A percentile compares a stretch with the other conserved stretches of the same genome.
phyloP scores from a whole-genome alignment of 2,113 vertebrate genomes.

The Corvus hawaiiensis region DNA sequence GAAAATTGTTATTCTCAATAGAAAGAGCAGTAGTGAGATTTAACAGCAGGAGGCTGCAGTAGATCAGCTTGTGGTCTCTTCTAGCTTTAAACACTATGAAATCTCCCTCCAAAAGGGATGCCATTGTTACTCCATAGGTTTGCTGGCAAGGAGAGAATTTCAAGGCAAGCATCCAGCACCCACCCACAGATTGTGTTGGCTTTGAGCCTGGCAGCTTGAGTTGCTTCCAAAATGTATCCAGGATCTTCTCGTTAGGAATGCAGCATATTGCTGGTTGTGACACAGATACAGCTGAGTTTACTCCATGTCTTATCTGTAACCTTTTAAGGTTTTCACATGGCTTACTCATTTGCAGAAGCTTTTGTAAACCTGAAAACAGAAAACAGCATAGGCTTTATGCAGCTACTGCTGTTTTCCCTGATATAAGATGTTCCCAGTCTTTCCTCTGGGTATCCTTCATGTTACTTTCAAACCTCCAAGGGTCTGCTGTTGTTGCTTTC shows the following conservation, averaged over 20 bases:
- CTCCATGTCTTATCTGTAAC: slow-evolving; percentile 49
- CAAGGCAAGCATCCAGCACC: slow-evolving; percentile 48
- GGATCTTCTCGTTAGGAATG: slow-evolving; percentile 44
- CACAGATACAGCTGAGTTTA: slow-evolving; percentile 39
- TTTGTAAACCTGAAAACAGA: slow-evolving; percentile 31
- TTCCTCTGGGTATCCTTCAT: background rate
- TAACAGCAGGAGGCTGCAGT: background rate
- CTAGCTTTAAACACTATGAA: background rate
- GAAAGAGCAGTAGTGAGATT: background rate
- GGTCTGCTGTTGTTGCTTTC: slow-evolving; percentile 41
- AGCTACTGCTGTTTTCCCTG: background rate
- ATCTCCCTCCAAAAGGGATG: slow-evolving; percentile 6
- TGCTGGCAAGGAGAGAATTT: slow-evolving; percentile 37
- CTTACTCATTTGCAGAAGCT: slow-evolving; percentile 24
- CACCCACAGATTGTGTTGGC: slow-evolving; percentile 66
- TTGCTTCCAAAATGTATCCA: slow-evolving; percentile 12
- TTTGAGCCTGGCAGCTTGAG: slow-evolving; percentile 31
- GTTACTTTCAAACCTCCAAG: slow-evolving; percentile 38
- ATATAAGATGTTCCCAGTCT: background rate
- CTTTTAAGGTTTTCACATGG: slow-evolving; percentile 42
- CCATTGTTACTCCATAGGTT: slow-evolving; percentile 39
- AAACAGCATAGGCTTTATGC: slow-evolving; percentile 18
- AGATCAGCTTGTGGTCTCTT: background rate
- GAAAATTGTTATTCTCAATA: background rate
- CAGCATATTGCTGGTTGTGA: slow-evolving; percentile 31